A percentile compares a stretch with the other conserved stretches of the same genome.
phyloP scores from a whole-genome alignment of 2,113 vertebrate genomes.

The Pollimyrus isidori region DNA sequence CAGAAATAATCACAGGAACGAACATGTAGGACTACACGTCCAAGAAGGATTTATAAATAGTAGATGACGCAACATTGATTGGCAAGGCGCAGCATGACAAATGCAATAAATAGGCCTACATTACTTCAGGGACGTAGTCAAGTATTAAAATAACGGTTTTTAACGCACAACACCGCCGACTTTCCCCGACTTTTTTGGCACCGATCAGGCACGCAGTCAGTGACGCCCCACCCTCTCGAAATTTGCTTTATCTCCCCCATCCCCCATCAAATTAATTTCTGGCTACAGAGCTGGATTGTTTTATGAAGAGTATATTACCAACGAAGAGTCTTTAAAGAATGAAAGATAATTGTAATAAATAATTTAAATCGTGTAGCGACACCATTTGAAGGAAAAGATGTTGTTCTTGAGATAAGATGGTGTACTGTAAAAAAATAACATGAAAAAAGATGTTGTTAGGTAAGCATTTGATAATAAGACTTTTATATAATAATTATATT shows the following conservation, averaged over 20 bases:
- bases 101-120: neutral
- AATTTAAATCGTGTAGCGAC: neutral
- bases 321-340: neutral
- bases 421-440: neutral
- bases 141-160: neutral
- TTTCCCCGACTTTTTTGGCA: neutral
- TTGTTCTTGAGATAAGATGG: neutral
- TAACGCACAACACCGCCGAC: neutral
- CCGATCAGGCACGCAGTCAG: neutral
- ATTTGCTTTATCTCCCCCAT: neutral
- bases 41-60: neutral
- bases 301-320: neutral
- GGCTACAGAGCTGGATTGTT: neutral
- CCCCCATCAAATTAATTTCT: neutral
- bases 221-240: neutral
- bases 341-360: neutral
- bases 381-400: neutral
- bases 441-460: neutral
- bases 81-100: neutral
- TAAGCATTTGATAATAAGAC: neutral
- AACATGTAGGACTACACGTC: neutral
- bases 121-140: neutral
- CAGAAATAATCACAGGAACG: neutral
- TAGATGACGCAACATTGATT: neutral
- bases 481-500: neutral